A percentile compares a stretch with the other conserved stretches of the same genome.
phyloP scores from a whole-genome alignment of 2,888 invertebrate genomes.

The Cloeon dipterum region DNA sequence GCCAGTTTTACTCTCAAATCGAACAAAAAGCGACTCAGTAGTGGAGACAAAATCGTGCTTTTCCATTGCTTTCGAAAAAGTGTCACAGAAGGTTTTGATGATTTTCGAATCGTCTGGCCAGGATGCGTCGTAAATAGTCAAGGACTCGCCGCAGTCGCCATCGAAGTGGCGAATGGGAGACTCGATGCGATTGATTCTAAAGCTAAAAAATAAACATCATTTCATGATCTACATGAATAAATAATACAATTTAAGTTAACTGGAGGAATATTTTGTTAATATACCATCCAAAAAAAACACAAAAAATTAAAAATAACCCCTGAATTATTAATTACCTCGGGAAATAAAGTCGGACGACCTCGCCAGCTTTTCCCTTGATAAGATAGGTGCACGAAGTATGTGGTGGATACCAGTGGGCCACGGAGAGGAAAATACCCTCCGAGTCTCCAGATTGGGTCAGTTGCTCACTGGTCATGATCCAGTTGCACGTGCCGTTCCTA shows the following conservation, averaged over 20 bases:
- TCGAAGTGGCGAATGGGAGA: conserved; percentile 69
- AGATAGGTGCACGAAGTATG: conserved; percentile 81
- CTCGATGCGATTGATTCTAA: conserved; percentile 70
- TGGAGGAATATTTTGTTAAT: no score
- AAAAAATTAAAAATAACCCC: no score
- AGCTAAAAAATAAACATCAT: conserved; percentile 31
- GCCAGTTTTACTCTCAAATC: conserved; percentile 79
- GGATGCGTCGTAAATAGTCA: conserved; percentile 72
- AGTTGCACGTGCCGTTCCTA: conserved; percentile 47
- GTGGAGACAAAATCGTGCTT: conserved; percentile 82
- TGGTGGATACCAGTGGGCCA: conserved; percentile 86
- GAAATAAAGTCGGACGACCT: conserved; percentile 73
- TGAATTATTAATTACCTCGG: conserved; percentile 41
- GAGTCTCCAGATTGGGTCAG: conserved; percentile 53
- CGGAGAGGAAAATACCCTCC: conserved; percentile 74
- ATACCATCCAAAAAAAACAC: no score
- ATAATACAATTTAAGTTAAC: no score
- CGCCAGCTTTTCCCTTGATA: conserved; percentile 64
- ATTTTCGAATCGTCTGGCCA: conserved; percentile 75
- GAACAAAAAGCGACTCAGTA: conserved; percentile 62
- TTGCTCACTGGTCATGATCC: conserved; percentile 65
- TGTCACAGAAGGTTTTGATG: conserved; percentile 86
- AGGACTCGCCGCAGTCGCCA: conserved; percentile 72
- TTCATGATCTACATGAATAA: background rate
- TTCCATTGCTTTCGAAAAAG: conserved; percentile 80